Base-by-base conservation (phyloP, 2,888 invertebrate genomes). In the Lissonota sp. region DNA sequence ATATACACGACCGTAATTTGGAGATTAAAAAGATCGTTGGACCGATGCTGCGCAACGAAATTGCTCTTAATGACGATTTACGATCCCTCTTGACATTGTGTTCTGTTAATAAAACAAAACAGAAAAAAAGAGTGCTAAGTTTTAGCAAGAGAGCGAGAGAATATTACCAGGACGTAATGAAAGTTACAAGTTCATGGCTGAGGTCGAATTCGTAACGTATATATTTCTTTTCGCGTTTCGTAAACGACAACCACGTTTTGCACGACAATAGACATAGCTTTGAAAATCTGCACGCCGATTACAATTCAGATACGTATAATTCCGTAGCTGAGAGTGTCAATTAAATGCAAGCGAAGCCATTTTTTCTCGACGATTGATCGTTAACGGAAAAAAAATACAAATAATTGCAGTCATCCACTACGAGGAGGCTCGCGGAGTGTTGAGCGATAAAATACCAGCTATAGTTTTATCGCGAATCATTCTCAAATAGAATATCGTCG, bases 21-120 rank as follows among this genome's bases (percentile, higher is more conserved):
- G 12, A 69, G 63, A 67, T 72, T 62, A 53, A 42, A 40, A 7
- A 26, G 62, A 67, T 62, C 75, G 76, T 64, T 67, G 51, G 55
- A n/a, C 42, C 46, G 53, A 64, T 63, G 66, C 42, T 57, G 69
- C 46, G 62, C 46, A 58, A 81, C 62, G 77, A 83, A 78, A 66
- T 55, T 66, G 44, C 75, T 58, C 64, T 74, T 84, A 75, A 84
- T 82, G 73, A 80, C 39, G 76, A 82, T 83, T 83, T 83, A 83
- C 60, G 70, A 73, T 63, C 46, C n/a, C 40, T 14, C 69, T 62
- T 55, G 72, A 67, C 26, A 49, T 16, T 53, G 49, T 16, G 42
- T 69, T 46, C 12, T 70, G 8, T 8, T 39, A 12, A 46, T 14
- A 26, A 14, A 10, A 14, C 14, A 4, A 6, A 37, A 67, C 5